Evolutionary conservation across 2,113 vertebrate genomes (phyloP), one percentile per base, ranked within the genome.

Genomic region (Corythoichthys intestinalis): DNA sequence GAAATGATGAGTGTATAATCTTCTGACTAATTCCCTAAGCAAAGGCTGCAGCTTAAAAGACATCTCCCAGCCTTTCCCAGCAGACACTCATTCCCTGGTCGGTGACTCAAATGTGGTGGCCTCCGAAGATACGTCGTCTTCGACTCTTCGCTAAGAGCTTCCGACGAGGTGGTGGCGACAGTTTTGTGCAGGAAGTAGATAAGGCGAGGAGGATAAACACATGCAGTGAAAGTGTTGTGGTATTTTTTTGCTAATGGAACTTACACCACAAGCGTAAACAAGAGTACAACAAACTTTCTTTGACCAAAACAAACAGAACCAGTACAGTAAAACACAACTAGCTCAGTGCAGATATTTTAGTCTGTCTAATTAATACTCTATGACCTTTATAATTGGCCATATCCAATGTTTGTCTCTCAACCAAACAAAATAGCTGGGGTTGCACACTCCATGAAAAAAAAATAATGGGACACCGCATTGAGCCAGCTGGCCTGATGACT

Each of bases 1-100:
- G 83, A 93, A 92, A 89, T 88, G 91, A 92, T 91, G 92, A 92
- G 88, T 89, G 80, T 89, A 90, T 92, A 93, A 92, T 92, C 91
- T 91, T 84, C 81, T 88, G 85, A 88, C 89, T 92, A 93, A 93
- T 91, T 91, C 91, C 90, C 79, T 85, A 79, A 80, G 87, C 84
- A 85, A 69, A 85, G 75, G 88, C 87, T 91, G 81, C 81, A 90
- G 91, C 90, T 92, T 93, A 93, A 87, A 28, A 85, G 85, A 89
- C 87, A 86, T 90, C 88, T 90, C 82, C 85, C 86, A 87, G 89
- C 84, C 86, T 74, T 84, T 87, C 81, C 74, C 70, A 87, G 88
- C 78, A 87, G 81, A 88, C 87, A 88, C 86, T 87, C 85, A 82
- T 85, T 87, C 84, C 83, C 79, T 86, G 79, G 87, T 80, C 90